Evolutionary conservation across 2,113 vertebrate species (phyloP).

Genomic region (Apeltes quadracus): DNA sequence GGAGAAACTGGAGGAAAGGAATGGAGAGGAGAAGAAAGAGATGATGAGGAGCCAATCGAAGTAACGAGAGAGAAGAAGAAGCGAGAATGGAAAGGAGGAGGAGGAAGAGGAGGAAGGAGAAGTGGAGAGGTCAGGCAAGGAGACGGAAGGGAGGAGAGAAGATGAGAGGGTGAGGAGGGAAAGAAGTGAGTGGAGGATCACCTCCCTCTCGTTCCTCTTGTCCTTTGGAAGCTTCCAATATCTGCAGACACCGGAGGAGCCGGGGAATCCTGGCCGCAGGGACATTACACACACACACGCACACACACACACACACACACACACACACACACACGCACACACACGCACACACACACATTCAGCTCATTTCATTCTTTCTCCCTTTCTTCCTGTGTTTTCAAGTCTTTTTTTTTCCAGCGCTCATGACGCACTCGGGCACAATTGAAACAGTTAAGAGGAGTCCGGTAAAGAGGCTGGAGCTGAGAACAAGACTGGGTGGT

Average conservation of each 20-base stretch:
- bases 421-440: conserved; percentile 77
- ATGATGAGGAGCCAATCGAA: neutral
- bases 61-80: neutral
- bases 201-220: conserved; percentile 14
- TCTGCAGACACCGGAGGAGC: conserved; percentile 53
- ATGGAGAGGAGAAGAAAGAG: neutral
- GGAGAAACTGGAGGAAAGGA: neutral
- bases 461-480: conserved; percentile 57
- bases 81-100: neutral
- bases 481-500: conserved; percentile 35
- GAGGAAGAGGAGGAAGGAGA: neutral
- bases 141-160: too few relatives aligned
- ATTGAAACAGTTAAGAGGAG: conserved; percentile 78
- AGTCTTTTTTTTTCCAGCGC: conserved; percentile 66
- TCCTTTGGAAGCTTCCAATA: conserved; percentile 44
- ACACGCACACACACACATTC: conserved; percentile 37
- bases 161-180: neutral
- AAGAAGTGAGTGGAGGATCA: conserved; percentile 10
- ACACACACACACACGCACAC: conserved; percentile 42
- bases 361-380: conserved; percentile 66
- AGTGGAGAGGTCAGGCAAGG: neutral
- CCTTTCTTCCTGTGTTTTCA: conserved; percentile 71
- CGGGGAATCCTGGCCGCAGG: conserved; percentile 60
- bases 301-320: conserved; percentile 41
- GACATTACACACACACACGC: conserved; percentile 51